These are phyloP conservation scores for Eudyptes chrysolophus DNA, from an alignment of 2,113 vertebrate species.

Conservation along the genomic window DNA sequence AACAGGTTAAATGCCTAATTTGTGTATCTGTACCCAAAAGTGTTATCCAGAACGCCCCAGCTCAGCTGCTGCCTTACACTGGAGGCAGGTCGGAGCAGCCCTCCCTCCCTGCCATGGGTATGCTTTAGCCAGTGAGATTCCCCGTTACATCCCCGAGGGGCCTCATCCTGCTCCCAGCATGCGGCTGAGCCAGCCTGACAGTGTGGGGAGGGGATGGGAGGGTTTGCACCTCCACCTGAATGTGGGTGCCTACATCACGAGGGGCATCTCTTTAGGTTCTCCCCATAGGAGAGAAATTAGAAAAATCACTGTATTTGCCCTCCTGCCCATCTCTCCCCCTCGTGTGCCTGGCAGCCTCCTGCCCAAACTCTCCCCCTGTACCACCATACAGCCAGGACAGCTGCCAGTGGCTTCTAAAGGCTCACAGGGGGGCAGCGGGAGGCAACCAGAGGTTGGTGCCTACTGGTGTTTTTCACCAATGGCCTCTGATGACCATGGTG, in stretches of 20 bases:
- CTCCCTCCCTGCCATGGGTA: accelerated
- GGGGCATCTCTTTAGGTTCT: background rate
- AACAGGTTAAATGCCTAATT: background rate
- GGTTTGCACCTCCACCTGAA: background rate
- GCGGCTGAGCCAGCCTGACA: background rate
- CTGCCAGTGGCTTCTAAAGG: background rate
- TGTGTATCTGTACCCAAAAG: background rate
- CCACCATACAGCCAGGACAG: no score
- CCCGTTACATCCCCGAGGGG: no score
- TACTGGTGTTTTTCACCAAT: background rate
- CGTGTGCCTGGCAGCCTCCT: accelerated
- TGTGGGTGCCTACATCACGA: accelerated
- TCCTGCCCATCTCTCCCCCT: background rate
- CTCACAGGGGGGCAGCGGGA: background rate
- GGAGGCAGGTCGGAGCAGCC: background rate
- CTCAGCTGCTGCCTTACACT: background rate
- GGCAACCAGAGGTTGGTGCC: background rate
- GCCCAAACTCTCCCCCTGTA: background rate
- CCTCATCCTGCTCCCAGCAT: background rate
- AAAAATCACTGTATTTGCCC: background rate
- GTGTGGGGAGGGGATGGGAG: accelerated
- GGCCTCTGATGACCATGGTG: background rate
- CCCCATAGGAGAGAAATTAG: background rate
- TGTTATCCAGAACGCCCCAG: background rate
- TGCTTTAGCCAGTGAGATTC: background rate